Evolutionary conservation across 2,797 vertebrate genomes (phyloP), one percentile per base, ranked within the genome.

Genomic region (Onychomys arenicola): DNA sequence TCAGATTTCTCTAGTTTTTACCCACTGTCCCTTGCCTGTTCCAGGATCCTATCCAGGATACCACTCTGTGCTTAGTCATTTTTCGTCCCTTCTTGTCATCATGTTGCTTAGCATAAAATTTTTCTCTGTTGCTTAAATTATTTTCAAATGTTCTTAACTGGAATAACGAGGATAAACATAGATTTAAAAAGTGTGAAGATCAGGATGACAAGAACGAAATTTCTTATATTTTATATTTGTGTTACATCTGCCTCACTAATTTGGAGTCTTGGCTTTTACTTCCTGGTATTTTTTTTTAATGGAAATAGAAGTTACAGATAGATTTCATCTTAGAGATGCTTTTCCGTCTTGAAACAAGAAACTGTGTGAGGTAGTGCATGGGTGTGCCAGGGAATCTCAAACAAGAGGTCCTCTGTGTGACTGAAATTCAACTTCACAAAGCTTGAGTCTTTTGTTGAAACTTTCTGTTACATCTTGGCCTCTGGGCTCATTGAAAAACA

Each of bases 141-240:
- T 96, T 96, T 97, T 92, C 95, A 96, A 97, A 96, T 97, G 96
- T 97, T 97, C 98, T 97, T 95, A 94, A 95, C 90, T 94, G 75
- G 89, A 97, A 97, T 95, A 96, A 96, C 61, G 4, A 96, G 91
- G 73, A 96, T 92, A 90, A 87, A 97, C 90, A 98, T 96, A 97
- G 91, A 97, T 61, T 61, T 57, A 97, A 90, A 97, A 96, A 88
- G 89, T 95, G 95, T 97, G 94, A 97, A 95, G 17, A 92, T 95
- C 49, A 90, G 25, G 65, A 92, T 98, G 94, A 97, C 90, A 94
- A 97, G 96, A 98, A 96, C 16, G n/a, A 95, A 97, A 93, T 94
- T 92, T 76, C 83, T 91, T 96, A 90, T 73, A 94, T 94, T 97
- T 97, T 96, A 93, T 94, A 97, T 96, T 96, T 97, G 89, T 88